Base-by-base conservation (phyloP, 2,888 invertebrate species). In the Onchidella celtica region DNA sequence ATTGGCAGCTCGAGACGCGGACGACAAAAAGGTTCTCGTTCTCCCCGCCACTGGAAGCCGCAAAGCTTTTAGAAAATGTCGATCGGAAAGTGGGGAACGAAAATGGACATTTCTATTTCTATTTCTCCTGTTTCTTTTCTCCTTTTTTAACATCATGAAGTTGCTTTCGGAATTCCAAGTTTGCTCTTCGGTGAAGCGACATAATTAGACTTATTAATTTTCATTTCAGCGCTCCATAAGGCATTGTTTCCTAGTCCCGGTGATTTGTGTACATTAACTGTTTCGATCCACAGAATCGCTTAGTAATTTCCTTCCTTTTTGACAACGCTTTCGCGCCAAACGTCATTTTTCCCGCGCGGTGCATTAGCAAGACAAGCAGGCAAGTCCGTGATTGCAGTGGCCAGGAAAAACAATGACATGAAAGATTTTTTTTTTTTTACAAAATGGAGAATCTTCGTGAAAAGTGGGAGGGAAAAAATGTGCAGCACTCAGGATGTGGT, bases 181-280 rank as follows among this genome's bases (percentile, higher is more conserved):
- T 2, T 34, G 17, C 40, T 38, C 38, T 21, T 29, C 36, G 24
- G 17, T 61, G 4, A 29, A 47, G 40, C 63, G 63, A 38, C 63
- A 75, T 75, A 75, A 75, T 75, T 75, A 75, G 74, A 75, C 74
- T 75, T 75, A 75, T 75, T 75, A 75, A 75, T 75, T 61, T 75
- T 63, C 74, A 72, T 72, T 72, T 72, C 34, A 59, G n/a, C 72
- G 59, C 34, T 59, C 72, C 21, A 32, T 34, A 59, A 72, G 72
- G 59, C 72, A 72, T 57, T 72, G 72, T 59, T 24, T n/a, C n/a
- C 4, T 55, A 72, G 32, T 11, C 34, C 32, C 14, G n/a, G n/a
- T 57, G 34, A 72, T 72, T 72, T 72, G 72, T 72, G 72, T 72
- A 72, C 72, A 72, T 72, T 72, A 72, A 72, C 72, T 59, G 57